A percentile compares a stretch with the other conserved stretches of the same genome.
phyloP scores from a whole-genome alignment of 2,113 vertebrate genomes.

The Rhabdomys dilectus region DNA sequence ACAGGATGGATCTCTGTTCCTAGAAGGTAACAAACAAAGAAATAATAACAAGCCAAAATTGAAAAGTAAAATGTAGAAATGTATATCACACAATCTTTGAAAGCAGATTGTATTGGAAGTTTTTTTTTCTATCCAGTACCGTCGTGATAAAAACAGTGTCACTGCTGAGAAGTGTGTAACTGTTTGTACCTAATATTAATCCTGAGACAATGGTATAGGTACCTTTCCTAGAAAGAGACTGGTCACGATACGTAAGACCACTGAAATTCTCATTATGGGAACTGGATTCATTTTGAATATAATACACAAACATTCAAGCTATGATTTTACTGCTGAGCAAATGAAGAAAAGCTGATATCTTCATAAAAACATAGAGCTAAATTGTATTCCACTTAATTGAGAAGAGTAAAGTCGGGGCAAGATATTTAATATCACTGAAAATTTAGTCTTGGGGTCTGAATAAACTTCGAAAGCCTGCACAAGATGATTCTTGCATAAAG shows the following conservation, averaged over 20 bases:
- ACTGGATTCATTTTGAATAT: background rate
- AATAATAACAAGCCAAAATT: background rate
- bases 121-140: background rate
- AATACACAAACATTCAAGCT: background rate
- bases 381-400: background rate
- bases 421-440: background rate
- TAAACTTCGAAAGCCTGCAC: background rate
- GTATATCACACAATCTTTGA: background rate
- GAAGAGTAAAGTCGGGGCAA: background rate
- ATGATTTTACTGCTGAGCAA: background rate
- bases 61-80: background rate
- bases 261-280: background rate
- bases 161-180: background rate
- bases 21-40: background rate
- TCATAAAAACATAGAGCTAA: background rate
- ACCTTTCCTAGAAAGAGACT: background rate
- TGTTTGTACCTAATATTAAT: background rate
- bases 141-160: background rate
- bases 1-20: background rate
- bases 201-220: background rate
- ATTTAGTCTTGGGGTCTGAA: background rate
- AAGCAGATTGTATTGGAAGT: background rate
- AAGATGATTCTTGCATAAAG: background rate
- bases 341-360: background rate
- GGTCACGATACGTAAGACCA: background rate